These are phyloP conservation scores for Melinaea marsaeus DNA, from an alignment of 2,888 invertebrate species.

Conservation along the genomic window DNA sequence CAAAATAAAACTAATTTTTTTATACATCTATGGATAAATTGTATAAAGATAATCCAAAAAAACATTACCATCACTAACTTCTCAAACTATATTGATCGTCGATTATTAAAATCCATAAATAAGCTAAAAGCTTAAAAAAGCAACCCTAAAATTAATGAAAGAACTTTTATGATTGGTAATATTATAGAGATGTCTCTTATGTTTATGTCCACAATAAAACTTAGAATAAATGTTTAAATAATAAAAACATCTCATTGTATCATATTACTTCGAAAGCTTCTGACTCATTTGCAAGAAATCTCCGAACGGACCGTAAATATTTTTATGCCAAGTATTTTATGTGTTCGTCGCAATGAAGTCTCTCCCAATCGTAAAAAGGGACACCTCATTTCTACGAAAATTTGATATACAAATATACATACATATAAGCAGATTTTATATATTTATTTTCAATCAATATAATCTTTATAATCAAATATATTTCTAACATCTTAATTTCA, in stretches of 20 bases:
- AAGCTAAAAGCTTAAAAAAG: neutral
- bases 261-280: constrained; percentile 8
- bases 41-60: too few species aligned
- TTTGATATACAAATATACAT: neutral
- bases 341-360: neutral
- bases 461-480: neutral
- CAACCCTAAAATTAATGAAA: neutral
- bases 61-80: neutral
- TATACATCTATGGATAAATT: too few species aligned
- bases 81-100: neutral
- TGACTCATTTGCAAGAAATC: constrained; percentile 8
- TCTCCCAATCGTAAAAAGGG: neutral
- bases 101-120: neutral
- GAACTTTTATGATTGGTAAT: constrained; percentile 1
- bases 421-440: neutral
- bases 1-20: too few species aligned
- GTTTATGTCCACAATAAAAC: constrained; percentile 4
- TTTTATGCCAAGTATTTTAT: constrained; percentile 3
- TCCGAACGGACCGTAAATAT: constrained; percentile 3
- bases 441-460: constrained; percentile 7
- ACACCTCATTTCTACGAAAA: neutral
- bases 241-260: constrained; percentile 5
- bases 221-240: constrained; percentile 3
- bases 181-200: neutral
- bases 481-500: constrained; percentile 42